Base-by-base conservation (phyloP, 2,797 vertebrate genomes). In the Hapalemur alaotrensis region DNA sequence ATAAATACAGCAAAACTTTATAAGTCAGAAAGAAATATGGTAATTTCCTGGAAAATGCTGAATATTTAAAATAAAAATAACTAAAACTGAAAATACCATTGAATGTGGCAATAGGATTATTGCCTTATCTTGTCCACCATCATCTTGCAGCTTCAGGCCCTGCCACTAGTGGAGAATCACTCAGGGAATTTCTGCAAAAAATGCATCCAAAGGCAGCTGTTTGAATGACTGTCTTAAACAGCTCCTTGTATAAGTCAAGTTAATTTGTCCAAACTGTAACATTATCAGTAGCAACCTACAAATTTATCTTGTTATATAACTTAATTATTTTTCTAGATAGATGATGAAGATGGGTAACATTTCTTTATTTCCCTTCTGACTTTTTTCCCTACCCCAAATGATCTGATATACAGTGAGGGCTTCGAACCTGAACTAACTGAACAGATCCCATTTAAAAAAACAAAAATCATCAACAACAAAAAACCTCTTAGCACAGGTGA, bases 101-200 rank as follows among this genome's bases (percentile, higher is more conserved):
- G 95, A 96, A 72, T 94, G 93, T 98, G 86, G 96, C 96, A 98
- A 95, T 32, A 96, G 96, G 93, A 85, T 96, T 91, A 96, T 88
- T 97, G 97, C 92, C 95, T 98, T 96, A 96, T 96, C 95, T 97
- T 97, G 95, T 97, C 96, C 97, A 96, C 59, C 96, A 97, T 97
- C 96, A 98, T 98, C 97, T 97, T 94, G 98, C 80, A 96, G 97
- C 97, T 97, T 97, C 97, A 93, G 95, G 97, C 96, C 96, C 98
- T 98, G 97, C 96, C 92, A 98, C 96, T 98, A 97, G 94, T 98
- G 93, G 94, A 97, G 97, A 97, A 88, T 98, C 97, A 97, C 83
- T 97, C 97, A 98, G 87, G 96, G 96, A 96, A 95, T 95, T 98
- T 98, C 97, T 98, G 97, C 72, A 98, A 98, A 96, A 97, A 94